These are phyloP conservation scores for Lagopus leucura DNA, from an alignment of 2,113 vertebrate genomes.

Conservation along the genomic window DNA sequence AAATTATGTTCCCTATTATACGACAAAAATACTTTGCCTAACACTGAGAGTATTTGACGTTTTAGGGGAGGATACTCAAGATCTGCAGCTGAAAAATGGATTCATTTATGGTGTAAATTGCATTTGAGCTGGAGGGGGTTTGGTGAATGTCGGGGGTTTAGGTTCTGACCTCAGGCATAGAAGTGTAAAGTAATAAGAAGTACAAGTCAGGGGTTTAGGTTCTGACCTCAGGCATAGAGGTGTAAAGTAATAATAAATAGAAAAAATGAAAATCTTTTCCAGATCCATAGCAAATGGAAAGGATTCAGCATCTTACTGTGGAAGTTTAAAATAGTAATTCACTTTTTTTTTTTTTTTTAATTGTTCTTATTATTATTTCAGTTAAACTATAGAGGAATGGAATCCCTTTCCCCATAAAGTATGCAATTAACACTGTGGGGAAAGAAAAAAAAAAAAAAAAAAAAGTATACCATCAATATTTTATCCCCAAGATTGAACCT, in stretches of 20 bases:
- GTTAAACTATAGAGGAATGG: not conserved
- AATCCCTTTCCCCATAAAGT: not conserved
- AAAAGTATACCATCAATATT: too few species aligned
- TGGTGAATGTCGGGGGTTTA: not conserved
- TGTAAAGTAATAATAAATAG: not conserved
- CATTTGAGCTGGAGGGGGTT: not conserved
- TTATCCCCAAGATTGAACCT: not conserved
- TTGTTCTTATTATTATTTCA: not conserved
- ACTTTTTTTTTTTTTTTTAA: not conserved
- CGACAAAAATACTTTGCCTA: conserved; percentile 44
- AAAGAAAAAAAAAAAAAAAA: not conserved
- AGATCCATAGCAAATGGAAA: not conserved
- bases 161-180: not conserved
- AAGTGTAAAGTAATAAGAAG: not conserved
- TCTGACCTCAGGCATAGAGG: not conserved
- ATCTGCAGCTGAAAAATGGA: conserved; percentile 27
- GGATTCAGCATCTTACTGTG: not conserved
- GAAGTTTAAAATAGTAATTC: not conserved
- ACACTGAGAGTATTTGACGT: conserved; percentile 19
- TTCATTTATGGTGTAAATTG: not conserved
- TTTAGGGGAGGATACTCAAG: conserved; percentile 17
- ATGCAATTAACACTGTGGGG: not conserved
- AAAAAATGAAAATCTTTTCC: not conserved
- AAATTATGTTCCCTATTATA: conserved; percentile 71
- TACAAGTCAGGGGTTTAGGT: not conserved